Evolutionary conservation across 2,888 invertebrate genomes (phyloP).

Genomic region (Sphaerophoria rueppellii): DNA sequence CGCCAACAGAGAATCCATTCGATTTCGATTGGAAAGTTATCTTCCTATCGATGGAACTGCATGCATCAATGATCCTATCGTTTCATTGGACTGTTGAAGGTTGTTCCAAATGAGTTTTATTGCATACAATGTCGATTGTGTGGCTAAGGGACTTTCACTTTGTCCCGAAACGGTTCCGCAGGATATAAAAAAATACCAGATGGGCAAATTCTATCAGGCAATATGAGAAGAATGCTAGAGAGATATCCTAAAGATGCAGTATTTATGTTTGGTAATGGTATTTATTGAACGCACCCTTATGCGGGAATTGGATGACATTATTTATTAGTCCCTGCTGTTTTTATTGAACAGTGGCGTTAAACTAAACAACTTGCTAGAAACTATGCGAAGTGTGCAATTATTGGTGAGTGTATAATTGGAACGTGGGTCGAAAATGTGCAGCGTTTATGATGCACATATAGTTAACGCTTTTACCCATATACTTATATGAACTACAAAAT

Average conservation of each 20-base stretch:
- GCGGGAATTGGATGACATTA: slow-evolving; percentile 42
- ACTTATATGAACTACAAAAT: not conserved
- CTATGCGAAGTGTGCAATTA: slow-evolving; percentile 52
- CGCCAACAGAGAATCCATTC: slow-evolving; percentile 51
- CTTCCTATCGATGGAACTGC: too few species aligned
- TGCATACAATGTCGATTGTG: not conserved
- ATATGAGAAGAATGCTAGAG: slow-evolving; percentile 52
- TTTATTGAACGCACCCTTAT: slow-evolving; percentile 59
- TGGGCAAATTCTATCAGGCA: slow-evolving; percentile 32
- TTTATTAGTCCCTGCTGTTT: slow-evolving; percentile 39
- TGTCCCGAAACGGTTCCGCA: slow-evolving; percentile 14
- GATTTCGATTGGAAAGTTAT: slow-evolving; percentile 25
- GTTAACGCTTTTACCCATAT: slow-evolving; percentile 47
- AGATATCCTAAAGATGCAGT: slow-evolving; percentile 62
- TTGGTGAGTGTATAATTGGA: not conserved
- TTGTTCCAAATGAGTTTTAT: slow-evolving; percentile 25
- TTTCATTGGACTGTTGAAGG: slow-evolving; percentile 58
- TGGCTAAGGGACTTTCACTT: slow-evolving; percentile 19
- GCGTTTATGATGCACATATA: slow-evolving; percentile 22
- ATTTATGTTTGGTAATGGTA: slow-evolving; percentile 56
- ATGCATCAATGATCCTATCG: slow-evolving; percentile 57
- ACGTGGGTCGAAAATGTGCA: slow-evolving; percentile 40
- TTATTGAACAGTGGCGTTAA: slow-evolving; percentile 21
- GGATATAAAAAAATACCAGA: slow-evolving; percentile 47
- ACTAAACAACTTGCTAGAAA: not conserved